These are phyloP conservation scores for Nesidiocoris tenuis DNA, from an alignment of 2,888 invertebrate species.

Conservation along the genomic window DNA sequence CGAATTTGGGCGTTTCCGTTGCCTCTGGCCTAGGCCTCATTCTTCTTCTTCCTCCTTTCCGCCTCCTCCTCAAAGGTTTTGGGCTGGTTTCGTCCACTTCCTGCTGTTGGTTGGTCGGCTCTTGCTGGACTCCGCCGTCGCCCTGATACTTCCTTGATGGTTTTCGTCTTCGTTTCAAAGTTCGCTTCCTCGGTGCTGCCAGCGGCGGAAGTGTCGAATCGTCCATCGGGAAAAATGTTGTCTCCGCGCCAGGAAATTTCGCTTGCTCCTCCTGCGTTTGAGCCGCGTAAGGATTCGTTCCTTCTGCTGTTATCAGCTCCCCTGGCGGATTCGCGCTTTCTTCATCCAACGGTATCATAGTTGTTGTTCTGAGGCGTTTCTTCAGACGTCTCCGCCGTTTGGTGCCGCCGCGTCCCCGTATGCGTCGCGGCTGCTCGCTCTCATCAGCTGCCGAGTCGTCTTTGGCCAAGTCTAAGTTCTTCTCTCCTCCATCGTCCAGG, in stretches of 20 bases:
- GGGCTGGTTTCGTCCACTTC: constrained; percentile 41
- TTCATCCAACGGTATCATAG: constrained; percentile 46
- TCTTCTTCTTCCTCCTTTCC: constrained; percentile 49
- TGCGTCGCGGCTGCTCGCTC: constrained; percentile 49
- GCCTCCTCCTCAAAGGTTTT: constrained; percentile 48
- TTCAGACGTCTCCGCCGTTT: constrained; percentile 47
- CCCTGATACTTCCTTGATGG: constrained; percentile 48
- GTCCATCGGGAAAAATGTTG: neutral
- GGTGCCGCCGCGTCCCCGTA: constrained; percentile 41
- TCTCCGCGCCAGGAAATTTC: neutral
- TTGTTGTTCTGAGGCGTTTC: constrained; percentile 48
- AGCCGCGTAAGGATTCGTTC: neutral
- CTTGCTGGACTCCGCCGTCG: constrained; percentile 4
- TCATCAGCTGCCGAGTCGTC: constrained; percentile 39
- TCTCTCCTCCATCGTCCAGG: neutral
- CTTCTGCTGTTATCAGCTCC: constrained; percentile 21
- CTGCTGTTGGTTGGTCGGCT: neutral
- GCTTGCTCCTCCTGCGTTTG: neutral
- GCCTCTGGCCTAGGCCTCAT: constrained; percentile 35
- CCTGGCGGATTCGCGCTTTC: constrained; percentile 43
- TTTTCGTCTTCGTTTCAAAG: constrained; percentile 49
- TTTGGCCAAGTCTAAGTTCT: neutral
- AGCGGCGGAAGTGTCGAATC: constrained; percentile 3
- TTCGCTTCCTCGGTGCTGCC: constrained; percentile 46
- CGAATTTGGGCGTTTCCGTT: constrained; percentile 20